phyloP scores from a whole-genome alignment of 2,888 invertebrate genomes.

The Epirrhoe tristata region DNA sequence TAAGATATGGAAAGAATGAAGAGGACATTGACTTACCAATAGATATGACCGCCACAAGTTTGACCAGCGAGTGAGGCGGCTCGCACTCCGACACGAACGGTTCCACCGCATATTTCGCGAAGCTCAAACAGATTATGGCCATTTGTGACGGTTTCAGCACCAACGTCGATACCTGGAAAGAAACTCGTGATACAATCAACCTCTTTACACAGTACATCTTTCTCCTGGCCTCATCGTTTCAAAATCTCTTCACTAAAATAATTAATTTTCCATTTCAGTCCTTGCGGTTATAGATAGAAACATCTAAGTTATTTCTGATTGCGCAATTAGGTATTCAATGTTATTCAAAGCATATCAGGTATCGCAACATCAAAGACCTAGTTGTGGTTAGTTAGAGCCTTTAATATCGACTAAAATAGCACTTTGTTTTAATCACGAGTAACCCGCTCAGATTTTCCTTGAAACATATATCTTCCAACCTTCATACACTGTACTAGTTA shows the following conservation, averaged over 20 bases:
- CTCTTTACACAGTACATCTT: too few relatives aligned
- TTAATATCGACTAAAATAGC: conserved; percentile 20
- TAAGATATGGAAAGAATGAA: neutral
- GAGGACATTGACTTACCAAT: conserved; percentile 86
- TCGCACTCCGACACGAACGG: conserved; percentile 95
- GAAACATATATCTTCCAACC: neutral
- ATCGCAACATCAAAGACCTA: conserved; percentile 16
- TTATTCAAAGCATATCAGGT: conserved; percentile 4
- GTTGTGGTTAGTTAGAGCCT: conserved; percentile 14
- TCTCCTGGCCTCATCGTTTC: neutral
- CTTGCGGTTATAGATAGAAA: neutral
- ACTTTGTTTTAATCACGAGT: conserved; percentile 9
- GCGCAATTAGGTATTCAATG: neutral
- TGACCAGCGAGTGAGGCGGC: conserved; percentile 92
- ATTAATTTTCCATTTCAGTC: too few relatives aligned
- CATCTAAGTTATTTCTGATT: neutral
- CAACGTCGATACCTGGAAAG: conserved; percentile 94
- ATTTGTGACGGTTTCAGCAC: conserved; percentile 97
- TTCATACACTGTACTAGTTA: neutral
- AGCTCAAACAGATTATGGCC: conserved; percentile 97
- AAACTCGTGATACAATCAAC: neutral
- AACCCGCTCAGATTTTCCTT: conserved; percentile 12
- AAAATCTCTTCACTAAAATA: too few relatives aligned
- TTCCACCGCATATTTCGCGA: conserved; percentile 97
- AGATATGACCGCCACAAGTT: conserved; percentile 94